These are phyloP conservation scores for Caenorhabditis latens DNA, from an alignment of 1,140 invertebrate species.

Conservation along the genomic window DNA sequence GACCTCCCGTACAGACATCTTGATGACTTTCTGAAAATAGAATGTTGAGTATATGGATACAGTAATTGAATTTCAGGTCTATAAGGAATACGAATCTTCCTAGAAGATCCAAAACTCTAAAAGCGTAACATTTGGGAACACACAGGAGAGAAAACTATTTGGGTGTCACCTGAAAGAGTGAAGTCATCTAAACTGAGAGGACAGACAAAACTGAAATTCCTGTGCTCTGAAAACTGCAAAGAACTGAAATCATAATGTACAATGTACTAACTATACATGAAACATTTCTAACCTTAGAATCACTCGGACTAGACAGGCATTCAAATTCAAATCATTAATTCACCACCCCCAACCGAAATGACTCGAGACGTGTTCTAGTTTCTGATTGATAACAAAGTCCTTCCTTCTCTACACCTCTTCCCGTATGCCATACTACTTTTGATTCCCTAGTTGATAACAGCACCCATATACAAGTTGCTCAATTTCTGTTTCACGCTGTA, in stretches of 20 bases:
- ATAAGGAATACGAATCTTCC: too few species aligned
- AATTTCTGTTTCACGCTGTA: background rate
- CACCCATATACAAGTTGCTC: slow-evolving; percentile 37
- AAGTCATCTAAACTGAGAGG: too few species aligned
- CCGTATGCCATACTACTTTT: background rate
- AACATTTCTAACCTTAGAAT: background rate
- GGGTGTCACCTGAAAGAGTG: too few species aligned
- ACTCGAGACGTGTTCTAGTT: slow-evolving; percentile 36
- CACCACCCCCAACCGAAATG: background rate
- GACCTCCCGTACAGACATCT: slow-evolving; percentile 36
- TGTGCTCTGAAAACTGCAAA: too few species aligned
- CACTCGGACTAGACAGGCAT: background rate
- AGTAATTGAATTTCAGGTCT: too few species aligned
- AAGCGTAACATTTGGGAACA: too few species aligned
- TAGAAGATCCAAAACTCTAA: too few species aligned
- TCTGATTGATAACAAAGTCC: slow-evolving; percentile 29
- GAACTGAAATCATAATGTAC: background rate
- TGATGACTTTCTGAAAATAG: background rate
- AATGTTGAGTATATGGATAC: too few species aligned
- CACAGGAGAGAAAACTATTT: too few species aligned
- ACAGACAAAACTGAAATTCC: too few species aligned
- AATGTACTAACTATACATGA: background rate
- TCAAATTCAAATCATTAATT: background rate
- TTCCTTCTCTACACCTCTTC: background rate
- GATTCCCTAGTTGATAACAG: slow-evolving; percentile 7